Evolutionary conservation across 2,888 invertebrate species (phyloP).

Genomic region (Tinea pellionella): DNA sequence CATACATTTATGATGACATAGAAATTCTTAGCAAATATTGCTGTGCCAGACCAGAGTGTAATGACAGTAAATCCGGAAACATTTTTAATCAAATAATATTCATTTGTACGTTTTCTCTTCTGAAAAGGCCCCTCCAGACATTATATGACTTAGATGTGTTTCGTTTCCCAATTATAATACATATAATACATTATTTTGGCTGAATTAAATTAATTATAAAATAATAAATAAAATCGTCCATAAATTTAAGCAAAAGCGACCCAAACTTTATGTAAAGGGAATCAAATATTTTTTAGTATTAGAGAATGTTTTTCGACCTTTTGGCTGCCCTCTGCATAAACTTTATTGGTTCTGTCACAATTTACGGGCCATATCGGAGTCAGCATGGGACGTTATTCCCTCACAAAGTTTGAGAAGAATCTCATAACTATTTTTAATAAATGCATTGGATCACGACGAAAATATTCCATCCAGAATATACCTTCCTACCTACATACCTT

Average conservation of each 20-base stretch:
- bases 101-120: not conserved
- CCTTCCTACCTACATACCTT: no score
- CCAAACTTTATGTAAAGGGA: not conserved
- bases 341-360: not conserved
- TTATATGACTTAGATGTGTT: not conserved
- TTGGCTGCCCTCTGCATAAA: not conserved
- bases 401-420: not conserved
- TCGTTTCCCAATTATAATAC: not conserved
- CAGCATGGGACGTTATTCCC: not conserved
- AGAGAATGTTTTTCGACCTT: not conserved
- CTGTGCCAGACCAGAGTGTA: not conserved
- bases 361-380: constrained; percentile 1
- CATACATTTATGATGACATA: not conserved
- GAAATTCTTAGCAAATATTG: not conserved
- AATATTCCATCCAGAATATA: not conserved
- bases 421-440: constrained; percentile 4
- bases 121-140: not conserved
- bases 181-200: not conserved
- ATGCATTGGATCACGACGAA: not conserved
- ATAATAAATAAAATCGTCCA: not conserved
- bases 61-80: not conserved
- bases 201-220: not conserved
- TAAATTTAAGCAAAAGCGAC: not conserved
- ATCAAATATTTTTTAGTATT: not conserved
- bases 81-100: not conserved